phyloP scores from a whole-genome alignment of 2,113 vertebrate genomes.

The Aythya baeri region DNA sequence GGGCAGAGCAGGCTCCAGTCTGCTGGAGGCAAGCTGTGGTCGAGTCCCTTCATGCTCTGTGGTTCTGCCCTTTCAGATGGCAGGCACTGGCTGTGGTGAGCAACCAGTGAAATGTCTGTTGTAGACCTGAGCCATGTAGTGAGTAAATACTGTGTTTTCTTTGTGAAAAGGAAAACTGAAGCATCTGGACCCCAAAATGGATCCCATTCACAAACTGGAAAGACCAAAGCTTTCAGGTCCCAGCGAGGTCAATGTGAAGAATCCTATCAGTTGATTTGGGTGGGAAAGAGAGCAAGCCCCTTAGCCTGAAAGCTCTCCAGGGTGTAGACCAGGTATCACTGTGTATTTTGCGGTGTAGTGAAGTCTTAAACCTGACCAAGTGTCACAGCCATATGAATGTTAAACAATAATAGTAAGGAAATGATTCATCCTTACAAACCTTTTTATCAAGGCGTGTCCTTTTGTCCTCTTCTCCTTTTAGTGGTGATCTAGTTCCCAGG shows the following conservation, averaged over 20 bases:
- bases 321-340: background rate
- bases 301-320: background rate
- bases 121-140: too few species aligned
- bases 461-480: constrained; percentile 58
- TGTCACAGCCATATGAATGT: background rate
- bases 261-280: background rate
- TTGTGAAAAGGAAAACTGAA: too few species aligned
- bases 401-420: background rate
- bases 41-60: too few species aligned
- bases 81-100: too few species aligned
- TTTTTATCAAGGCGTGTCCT: background rate
- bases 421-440: background rate
- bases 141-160: too few species aligned
- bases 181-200: too few species aligned
- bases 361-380: background rate
- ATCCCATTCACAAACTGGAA: background rate
- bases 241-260: background rate
- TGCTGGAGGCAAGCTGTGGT: too few species aligned
- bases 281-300: background rate
- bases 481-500: constrained; percentile 89
- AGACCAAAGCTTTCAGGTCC: background rate
- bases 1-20: too few species aligned
- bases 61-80: too few species aligned
- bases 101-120: too few species aligned
- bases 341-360: background rate